Evolutionary conservation across 2,797 vertebrate species (phyloP).

Genomic region (Chelon labrosus): DNA sequence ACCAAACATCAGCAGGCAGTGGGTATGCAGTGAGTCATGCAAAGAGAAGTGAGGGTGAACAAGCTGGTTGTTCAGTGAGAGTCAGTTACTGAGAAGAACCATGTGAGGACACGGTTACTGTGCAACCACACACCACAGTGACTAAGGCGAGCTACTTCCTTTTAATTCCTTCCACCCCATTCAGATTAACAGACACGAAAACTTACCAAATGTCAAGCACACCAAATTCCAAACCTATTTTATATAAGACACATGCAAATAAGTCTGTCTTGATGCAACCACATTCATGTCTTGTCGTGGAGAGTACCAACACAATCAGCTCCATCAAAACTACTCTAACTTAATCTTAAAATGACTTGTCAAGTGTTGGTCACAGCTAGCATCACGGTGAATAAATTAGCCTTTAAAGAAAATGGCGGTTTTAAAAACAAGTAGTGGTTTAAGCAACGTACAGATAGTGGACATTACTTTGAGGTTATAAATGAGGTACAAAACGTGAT

Average conservation of each 20-base stretch:
- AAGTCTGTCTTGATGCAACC: constrained; percentile 15
- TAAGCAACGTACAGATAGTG: constrained; percentile 6
- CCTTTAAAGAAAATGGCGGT: neutral
- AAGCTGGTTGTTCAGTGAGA: constrained; percentile 59
- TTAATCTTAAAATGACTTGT: neutral
- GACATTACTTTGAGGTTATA: constrained; percentile 7
- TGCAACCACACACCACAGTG: constrained; percentile 62
- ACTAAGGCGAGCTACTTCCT: constrained; percentile 33
- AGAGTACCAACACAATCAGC: constrained; percentile 14
- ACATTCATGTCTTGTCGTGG: constrained; percentile 8
- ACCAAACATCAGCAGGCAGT: constrained; percentile 43
- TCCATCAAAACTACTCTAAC: constrained; percentile 18
- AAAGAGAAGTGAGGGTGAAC: constrained; percentile 67
- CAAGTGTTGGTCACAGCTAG: constrained; percentile 1
- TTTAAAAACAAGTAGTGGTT: neutral
- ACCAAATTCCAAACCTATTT: constrained; percentile 58
- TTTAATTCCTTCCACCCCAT: constrained; percentile 3
- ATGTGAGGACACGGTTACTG: constrained; percentile 45
- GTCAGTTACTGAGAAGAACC: constrained; percentile 42
- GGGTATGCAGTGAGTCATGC: constrained; percentile 75
- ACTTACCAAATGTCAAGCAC: constrained; percentile 57
- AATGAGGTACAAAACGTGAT: neutral
- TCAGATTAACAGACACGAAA: constrained; percentile 16
- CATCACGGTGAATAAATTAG: neutral
- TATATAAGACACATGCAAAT: constrained; percentile 43